Evolutionary conservation across 1,140 invertebrate species (phyloP), one percentile per base, ranked within the genome.

Genomic region (Caenorhabditis inopinata): DNA sequence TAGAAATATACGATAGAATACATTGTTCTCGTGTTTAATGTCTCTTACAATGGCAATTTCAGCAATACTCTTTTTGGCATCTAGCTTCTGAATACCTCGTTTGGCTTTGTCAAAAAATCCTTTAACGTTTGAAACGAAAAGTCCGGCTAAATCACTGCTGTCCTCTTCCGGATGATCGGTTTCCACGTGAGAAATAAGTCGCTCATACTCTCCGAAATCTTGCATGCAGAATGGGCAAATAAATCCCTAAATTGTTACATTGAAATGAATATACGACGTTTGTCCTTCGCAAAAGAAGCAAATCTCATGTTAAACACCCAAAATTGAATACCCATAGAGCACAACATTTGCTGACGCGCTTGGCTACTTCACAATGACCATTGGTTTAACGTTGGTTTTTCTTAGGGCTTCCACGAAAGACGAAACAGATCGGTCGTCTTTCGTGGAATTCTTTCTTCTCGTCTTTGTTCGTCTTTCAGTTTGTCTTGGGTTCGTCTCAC

Each of bases 151-250:
- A 47, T 78, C 76, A 29, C 48, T 49, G 35, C 51, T 68, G 7
- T 68, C 76, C 18, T 53, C 38, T 35, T 78, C 76, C 11, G 76
- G 76, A 62, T 78, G 76, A 45, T 38, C 53, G 27, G 32, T 25
- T 35, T 78, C 76, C n/a, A 78, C 76, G 47, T 78, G 76, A 14
- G 5, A 46, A 14, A 46, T 29, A 18, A 80, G 48, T 45, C 68
- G 49, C 23, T 46, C 45, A 25, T 47, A 74, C 29, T 80, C 79
- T 35, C 74, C 68, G 14, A 80, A 48, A 35, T 80, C 79, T 6
- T 51, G 25, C 79, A 80, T 58, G 23, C 79, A 80, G 27, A 80
- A 80, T 7, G 79, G 79, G 32, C 79, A 80, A 23, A 80, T 80
- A 46, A 80, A 80, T 2, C 79, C 79, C 79, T 80, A 21, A 42